phyloP scores from a whole-genome alignment of 2,888 invertebrate genomes.

The Abscondita cerata region DNA sequence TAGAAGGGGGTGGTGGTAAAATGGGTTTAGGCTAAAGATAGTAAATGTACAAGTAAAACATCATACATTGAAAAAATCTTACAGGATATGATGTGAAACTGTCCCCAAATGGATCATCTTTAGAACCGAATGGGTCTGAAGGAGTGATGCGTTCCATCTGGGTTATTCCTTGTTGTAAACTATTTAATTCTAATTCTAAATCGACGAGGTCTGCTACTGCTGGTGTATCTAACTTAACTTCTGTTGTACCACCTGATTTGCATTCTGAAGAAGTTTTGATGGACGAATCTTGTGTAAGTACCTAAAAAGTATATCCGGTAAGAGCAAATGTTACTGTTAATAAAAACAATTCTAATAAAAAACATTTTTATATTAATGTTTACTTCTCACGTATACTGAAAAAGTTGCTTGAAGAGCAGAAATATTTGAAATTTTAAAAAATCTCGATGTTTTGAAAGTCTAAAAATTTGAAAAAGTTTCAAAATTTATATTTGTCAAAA shows the following conservation, averaged over 20 bases:
- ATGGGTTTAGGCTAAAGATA: constrained; percentile 44
- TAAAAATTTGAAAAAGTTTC: too few species aligned
- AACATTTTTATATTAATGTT: too few species aligned
- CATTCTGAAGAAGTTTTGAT: constrained; percentile 32
- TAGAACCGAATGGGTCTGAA: constrained; percentile 68
- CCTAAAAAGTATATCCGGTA: constrained; percentile 2
- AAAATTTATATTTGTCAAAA: too few species aligned
- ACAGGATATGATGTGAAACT: constrained; percentile 69
- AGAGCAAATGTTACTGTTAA: too few species aligned
- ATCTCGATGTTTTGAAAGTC: too few species aligned
- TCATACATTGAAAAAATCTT: constrained; percentile 23
- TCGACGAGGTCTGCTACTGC: constrained; percentile 87
- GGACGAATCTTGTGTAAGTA: constrained; percentile 25
- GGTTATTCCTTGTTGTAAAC: constrained; percentile 83
- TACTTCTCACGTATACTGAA: too few species aligned
- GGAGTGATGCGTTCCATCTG: constrained; percentile 88
- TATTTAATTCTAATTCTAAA: constrained; percentile 85
- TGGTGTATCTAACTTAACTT: constrained; percentile 52
- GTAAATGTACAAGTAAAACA: background rate
- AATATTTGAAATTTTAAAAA: too few species aligned
- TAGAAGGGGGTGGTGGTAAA: constrained; percentile 54
- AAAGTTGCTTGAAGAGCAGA: too few species aligned
- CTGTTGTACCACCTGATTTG: constrained; percentile 38
- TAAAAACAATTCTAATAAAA: too few species aligned
- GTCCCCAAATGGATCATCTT: constrained; percentile 77